Base-by-base conservation (phyloP, 2,888 invertebrate genomes). In the Cotesia congregata region DNA sequence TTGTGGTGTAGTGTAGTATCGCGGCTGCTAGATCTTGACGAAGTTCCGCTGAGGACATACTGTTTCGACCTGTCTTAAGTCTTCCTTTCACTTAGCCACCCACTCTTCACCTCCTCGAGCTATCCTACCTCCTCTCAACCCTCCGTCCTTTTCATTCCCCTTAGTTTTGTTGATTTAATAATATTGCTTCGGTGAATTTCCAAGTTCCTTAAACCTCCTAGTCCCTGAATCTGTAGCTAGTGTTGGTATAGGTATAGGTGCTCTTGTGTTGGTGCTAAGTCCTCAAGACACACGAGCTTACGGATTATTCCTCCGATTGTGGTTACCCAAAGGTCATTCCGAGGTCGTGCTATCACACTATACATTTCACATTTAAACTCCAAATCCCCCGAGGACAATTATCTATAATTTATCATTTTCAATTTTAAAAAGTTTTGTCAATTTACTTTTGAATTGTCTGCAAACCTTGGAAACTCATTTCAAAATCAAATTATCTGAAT, bases 131-230 rank as follows among this genome's bases (percentile, higher is more conserved):
- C 59, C 75, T 80, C 75, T 79, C 73, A 68, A 72, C 30, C 41
- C 40, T 40, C 15, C 17, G 17, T 9, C 40, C 50, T n/a, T 6
- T 41, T 17, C 12, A 9, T 39, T 69, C 62, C 60, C 9, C 73
- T 39, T 61, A 15, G 65, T 72, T 71, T 78, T 75, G 79, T 83
- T 82, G 74, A 80, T 78, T 78, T 76, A 79, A 79, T 80, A 81
- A 82, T 82, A 81, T 81, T 82, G 82, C 81, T 76, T 80, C 71
- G 77, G 77, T 80, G 77, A 82, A 80, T 78, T 79, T 77, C 78
- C 41, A 50, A 50, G 50, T 50, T 50, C 7, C 50, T 50, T 50
- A 50, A 50, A 50, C 9, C 50, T 50, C 50, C 50, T 50, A 30
- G 30, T 30, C 30, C 30, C 30, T 30, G 30, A 30, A 30, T 30